phyloP scores from a whole-genome alignment of 2,113 vertebrate species.

The Mirounga angustirostris region DNA sequence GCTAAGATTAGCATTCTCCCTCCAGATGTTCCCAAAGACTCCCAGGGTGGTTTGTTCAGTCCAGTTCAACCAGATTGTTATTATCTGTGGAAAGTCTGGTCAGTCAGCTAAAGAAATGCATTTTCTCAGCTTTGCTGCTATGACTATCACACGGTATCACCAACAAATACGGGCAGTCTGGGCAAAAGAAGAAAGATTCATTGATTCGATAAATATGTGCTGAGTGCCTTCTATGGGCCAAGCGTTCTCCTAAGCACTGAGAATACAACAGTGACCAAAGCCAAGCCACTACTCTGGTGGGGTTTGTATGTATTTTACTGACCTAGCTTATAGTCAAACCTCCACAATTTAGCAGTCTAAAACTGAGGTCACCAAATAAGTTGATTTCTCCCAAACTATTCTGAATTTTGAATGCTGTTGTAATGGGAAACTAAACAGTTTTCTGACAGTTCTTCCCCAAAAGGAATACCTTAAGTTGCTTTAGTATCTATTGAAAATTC shows the following conservation, averaged over 20 bases:
- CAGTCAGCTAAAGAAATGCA: background rate
- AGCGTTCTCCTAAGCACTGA: background rate
- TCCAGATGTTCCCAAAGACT: background rate
- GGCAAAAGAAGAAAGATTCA: background rate
- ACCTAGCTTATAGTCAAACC: background rate
- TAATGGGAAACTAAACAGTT: background rate
- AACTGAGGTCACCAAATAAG: background rate
- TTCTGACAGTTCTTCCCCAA: background rate
- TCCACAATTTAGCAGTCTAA: background rate
- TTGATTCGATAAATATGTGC: background rate
- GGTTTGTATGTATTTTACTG: background rate
- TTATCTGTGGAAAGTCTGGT: background rate
- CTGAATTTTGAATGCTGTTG: background rate
- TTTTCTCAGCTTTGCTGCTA: background rate
- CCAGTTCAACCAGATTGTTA: background rate
- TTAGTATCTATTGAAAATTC: conserved; percentile 4
- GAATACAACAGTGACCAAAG: background rate
- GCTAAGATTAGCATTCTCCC: background rate
- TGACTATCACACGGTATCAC: background rate
- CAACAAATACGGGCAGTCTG: background rate
- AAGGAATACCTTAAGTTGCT: background rate
- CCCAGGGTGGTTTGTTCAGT: background rate
- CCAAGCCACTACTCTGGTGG: background rate
- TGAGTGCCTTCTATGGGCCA: background rate
- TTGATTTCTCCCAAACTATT: background rate